phyloP scores from a whole-genome alignment of 2,888 invertebrate genomes.

The Nomada fabriciana region DNA sequence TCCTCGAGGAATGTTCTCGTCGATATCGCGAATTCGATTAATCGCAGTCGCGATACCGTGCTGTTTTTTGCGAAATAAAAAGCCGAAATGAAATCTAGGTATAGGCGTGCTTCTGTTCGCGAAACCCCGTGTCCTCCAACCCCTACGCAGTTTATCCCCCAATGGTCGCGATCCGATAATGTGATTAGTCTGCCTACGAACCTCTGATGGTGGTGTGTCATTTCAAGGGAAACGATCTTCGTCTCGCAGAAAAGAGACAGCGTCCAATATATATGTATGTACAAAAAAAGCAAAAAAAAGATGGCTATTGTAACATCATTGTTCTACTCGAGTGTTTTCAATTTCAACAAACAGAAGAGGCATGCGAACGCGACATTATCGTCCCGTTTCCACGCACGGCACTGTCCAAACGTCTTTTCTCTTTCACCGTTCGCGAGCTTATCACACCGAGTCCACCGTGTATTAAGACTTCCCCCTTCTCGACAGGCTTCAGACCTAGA shows the following conservation, averaged over 20 bases:
- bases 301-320: neutral
- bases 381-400: slow-evolving; percentile 1
- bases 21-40: slow-evolving; percentile 17
- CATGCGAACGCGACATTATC: slow-evolving; percentile 30
- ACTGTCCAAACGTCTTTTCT: neutral
- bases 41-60: neutral
- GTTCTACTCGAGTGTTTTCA: neutral
- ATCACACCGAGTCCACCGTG: slow-evolving; percentile 37
- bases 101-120: slow-evolving; percentile 1
- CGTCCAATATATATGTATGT: neutral
- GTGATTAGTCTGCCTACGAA: slow-evolving; percentile 24
- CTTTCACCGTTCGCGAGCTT: slow-evolving; percentile 42
- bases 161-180: slow-evolving; percentile 17
- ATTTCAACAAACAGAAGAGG: slow-evolving; percentile 14
- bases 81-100: neutral
- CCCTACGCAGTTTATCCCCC: neutral
- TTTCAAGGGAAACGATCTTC: slow-evolving; percentile 16
- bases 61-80: neutral
- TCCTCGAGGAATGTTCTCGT: slow-evolving; percentile 56
- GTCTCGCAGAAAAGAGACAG: neutral
- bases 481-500: slow-evolving; percentile 77
- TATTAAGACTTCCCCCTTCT: slow-evolving; percentile 72
- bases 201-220: neutral
- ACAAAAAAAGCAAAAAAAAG: neutral
- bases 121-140: neutral